phyloP scores from a whole-genome alignment of 1,140 invertebrate species.

The Oedothorax gibbosus region DNA sequence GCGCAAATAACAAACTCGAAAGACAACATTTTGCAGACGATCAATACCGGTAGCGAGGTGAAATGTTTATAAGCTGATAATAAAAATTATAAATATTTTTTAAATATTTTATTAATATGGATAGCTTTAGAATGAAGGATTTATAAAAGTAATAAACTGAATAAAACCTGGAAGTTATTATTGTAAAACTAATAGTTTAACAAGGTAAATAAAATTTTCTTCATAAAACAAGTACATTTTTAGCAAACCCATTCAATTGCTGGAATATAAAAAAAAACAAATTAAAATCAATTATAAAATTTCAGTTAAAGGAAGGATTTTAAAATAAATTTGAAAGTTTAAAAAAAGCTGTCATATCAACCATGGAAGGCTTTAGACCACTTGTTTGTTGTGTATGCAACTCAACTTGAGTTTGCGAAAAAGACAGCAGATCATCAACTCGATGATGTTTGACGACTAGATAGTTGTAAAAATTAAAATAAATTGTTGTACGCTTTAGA shows the following conservation, averaged over 20 bases:
- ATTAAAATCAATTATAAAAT: too few relatives aligned
- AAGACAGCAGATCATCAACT: conserved; percentile 49
- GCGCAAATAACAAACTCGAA: conserved; percentile 33
- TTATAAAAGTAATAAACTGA: too few relatives aligned
- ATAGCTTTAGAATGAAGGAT: too few relatives aligned
- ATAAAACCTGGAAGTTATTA: too few relatives aligned
- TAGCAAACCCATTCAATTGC: too few relatives aligned
- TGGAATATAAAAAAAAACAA: too few relatives aligned
- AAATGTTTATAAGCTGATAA: conserved; percentile 28
- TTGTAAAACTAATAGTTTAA: too few relatives aligned
- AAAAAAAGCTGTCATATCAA: background rate
- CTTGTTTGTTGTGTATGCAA: conserved; percentile 41
- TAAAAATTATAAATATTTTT: too few relatives aligned
- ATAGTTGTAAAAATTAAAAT: conserved; percentile 6
- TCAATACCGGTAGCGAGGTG: conserved; percentile 29
- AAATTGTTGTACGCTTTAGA: background rate
- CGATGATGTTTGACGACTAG: conserved; percentile 13
- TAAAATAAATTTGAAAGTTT: background rate
- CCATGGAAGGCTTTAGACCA: background rate
- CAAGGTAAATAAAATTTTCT: too few relatives aligned
- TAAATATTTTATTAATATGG: too few relatives aligned
- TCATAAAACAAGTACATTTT: too few relatives aligned
- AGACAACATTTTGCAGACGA: conserved; percentile 42
- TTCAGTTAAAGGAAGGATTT: too few relatives aligned
- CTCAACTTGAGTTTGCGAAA: conserved; percentile 44